These are phyloP conservation scores for Adelges cooleyi DNA, from an alignment of 1,140 invertebrate genomes.

Conservation along the genomic window DNA sequence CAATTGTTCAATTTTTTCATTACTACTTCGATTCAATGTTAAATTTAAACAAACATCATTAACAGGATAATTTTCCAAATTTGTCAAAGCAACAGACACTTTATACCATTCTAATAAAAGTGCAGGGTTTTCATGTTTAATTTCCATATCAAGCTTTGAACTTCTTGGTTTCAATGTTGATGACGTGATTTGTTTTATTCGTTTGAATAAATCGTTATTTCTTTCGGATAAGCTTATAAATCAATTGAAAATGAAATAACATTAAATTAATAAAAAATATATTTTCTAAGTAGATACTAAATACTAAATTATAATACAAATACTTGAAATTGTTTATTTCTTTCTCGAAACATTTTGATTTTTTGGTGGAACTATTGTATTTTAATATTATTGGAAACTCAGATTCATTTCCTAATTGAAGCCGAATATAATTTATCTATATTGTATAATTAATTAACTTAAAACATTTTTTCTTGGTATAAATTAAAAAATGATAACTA, in stretches of 20 bases:
- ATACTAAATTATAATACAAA: background rate
- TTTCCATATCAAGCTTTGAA: slow-evolving; percentile 8
- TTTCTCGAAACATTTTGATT: slow-evolving; percentile 12
- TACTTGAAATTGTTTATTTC: slow-evolving; percentile 19
- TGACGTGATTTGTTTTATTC: slow-evolving; percentile 5
- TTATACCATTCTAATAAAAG: slow-evolving; percentile 29
- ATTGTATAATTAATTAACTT: no score
- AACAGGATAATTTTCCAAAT: slow-evolving; percentile 5
- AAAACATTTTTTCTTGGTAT: no score
- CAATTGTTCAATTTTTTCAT: slow-evolving; percentile 4
- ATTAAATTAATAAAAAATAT: background rate
- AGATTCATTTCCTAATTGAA: slow-evolving; percentile 7
- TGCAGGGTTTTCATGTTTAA: slow-evolving; percentile 21
- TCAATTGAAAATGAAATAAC: background rate
- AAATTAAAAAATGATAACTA: background rate
- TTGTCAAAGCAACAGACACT: background rate
- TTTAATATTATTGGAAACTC: slow-evolving; percentile 14
- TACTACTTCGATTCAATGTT: background rate
- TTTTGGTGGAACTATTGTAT: slow-evolving; percentile 4
- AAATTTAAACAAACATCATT: slow-evolving; percentile 18
- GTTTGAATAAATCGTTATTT: background rate
- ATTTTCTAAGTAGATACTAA: background rate
- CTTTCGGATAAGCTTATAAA: background rate
- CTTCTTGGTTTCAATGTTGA: slow-evolving; percentile 8
- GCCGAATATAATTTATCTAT: slow-evolving; percentile 2